A percentile compares a stretch with the other conserved stretches of the same genome.
Conservation (phyloP, 23 tunicate genomes). For the Phallusia fumigata region DNA sequence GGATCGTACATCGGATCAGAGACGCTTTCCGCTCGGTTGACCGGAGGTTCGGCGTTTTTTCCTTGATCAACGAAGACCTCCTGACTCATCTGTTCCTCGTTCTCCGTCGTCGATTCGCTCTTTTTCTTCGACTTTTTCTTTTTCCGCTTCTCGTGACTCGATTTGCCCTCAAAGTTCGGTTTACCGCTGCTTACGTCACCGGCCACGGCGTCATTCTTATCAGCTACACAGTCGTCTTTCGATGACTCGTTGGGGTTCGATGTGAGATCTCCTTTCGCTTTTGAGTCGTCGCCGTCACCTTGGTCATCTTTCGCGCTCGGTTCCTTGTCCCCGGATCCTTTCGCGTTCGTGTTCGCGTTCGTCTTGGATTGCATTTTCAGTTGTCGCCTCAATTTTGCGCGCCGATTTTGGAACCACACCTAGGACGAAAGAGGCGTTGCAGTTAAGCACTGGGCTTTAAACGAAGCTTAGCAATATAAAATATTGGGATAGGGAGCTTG, state of each 20-base stretch:
- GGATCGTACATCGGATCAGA: neutral
- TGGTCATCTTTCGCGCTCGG: constrained; percentile 12
- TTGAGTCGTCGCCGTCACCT: constrained; percentile 13
- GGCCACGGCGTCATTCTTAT: neutral
- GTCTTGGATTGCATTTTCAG: constrained; percentile 88
- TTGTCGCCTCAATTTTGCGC: constrained; percentile 91
- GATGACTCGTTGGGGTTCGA: neutral
- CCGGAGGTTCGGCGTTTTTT: neutral
- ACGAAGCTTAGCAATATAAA: no score
- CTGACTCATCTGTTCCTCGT: constrained; percentile 12
- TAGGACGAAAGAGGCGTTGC: constrained; percentile 25
- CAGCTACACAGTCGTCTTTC: neutral
- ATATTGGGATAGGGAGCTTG: no score
- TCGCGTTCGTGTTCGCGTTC: neutral
- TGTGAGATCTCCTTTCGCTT: neutral
- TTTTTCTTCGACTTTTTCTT: constrained; percentile 27
- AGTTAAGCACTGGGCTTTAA: neutral
- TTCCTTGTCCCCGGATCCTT: neutral
- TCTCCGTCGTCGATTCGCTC: neutral
- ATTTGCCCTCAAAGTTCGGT: neutral
- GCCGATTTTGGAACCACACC: constrained; percentile 97
- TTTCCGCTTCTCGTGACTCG: constrained; percentile 22
- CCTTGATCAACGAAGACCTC: constrained; percentile 1
- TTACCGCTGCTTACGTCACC: neutral
- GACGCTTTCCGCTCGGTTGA: neutral